A percentile compares a stretch with the other conserved stretches of the same genome.
phyloP scores from a whole-genome alignment of 1,140 invertebrate genomes.

The Globodera rostochiensis region DNA sequence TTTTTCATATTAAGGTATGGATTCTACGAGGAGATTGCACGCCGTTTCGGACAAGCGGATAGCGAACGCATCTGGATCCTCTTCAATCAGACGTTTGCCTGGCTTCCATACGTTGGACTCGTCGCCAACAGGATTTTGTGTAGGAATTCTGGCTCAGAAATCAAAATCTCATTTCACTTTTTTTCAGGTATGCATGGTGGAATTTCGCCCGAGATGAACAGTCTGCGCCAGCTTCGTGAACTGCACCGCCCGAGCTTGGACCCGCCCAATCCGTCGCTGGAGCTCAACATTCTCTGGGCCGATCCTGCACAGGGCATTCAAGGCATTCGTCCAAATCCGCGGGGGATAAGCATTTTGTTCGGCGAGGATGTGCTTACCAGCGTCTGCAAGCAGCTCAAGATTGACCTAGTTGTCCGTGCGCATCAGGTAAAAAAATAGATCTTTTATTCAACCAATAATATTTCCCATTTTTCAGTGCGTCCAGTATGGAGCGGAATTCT shows the following conservation, averaged over 20 bases:
- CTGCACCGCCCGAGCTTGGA: neutral
- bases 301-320: conserved; percentile 51
- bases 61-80: neutral
- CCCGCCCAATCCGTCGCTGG: conserved; percentile 10
- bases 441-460: too few relatives aligned
- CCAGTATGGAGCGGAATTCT: too few relatives aligned
- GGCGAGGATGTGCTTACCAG: conserved; percentile 52
- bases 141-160: too few relatives aligned
- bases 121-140: neutral
- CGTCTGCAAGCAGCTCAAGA: conserved; percentile 46
- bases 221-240: neutral
- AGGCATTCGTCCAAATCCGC: conserved; percentile 72
- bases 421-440: conserved; percentile 21
- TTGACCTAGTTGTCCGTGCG: conserved; percentile 57
- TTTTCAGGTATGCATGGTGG: conserved; percentile 11
- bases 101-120: neutral
- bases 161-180: too few relatives aligned
- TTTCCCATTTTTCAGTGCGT: too few relatives aligned
- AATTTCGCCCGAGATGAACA: neutral
- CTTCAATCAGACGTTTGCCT: conserved; percentile 7
- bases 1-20: too few relatives aligned
- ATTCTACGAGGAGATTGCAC: neutral
- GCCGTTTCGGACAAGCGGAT: neutral
- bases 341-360: conserved; percentile 52
- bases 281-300: conserved; percentile 59